Base-by-base conservation (phyloP, 2,113 vertebrate species). In the Sebastes schlegelii region DNA sequence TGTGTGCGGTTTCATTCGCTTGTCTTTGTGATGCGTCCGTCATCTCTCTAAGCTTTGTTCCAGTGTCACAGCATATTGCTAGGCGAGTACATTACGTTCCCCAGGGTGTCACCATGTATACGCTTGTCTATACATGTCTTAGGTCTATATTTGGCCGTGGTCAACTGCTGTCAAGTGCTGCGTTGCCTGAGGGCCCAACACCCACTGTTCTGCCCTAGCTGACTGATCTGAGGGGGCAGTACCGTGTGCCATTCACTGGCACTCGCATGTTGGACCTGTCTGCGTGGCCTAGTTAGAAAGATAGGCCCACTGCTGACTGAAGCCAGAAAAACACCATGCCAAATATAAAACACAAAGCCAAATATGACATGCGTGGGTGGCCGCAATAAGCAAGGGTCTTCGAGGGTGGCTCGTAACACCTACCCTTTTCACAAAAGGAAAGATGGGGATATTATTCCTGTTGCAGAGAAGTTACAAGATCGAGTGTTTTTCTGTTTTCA, bases 101-200 rank as follows among this genome's bases (percentile, higher is more conserved):
- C 80, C 19, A 3, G 82, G 89, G 83, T 83, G 84, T 88, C 86
- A 79, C 86, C 86, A 66, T 78, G 81, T 88, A 85, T 90, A 86
- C 3, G 54, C 85, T 76, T 87, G 89, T 88, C 86, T 86, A 89
- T 88, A 89, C 83, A 82, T 85, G 85, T 85, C 70, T 68, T 60
- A 43, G 57, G 21, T 90, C 89, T 92, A 92, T 90, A 90, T 93
- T 92, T 91, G 86, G 89, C 79, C 17, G 16, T 55, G 69, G 83
- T 93, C 92, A 93, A 89, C 84, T 81, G 88, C 90, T 93, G 91
- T 92, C 86, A 91, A 92, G 88, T 79, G 79, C 76, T 83, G 77
- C 9, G 9, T 88, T 70, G 90, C 90, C 89, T 77, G 76, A 85
- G 87, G 91, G 88, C 74, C 80, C 71, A 61, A 82, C 85, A 79